Conservation (phyloP, 2,888 invertebrate genomes). For the Xanthorhoe designata region DNA sequence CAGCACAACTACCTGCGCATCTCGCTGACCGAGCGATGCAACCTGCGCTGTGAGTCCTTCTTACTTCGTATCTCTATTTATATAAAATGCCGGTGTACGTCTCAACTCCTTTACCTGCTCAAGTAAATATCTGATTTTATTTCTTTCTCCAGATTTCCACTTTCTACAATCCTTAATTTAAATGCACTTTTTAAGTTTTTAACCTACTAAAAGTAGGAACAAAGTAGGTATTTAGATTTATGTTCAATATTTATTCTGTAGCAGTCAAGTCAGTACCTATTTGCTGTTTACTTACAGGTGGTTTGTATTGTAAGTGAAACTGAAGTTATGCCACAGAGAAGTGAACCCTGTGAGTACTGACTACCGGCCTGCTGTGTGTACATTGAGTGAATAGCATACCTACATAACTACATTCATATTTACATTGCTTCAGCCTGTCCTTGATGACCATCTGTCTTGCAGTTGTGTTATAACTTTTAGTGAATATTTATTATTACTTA, state of each 20-base stretch:
- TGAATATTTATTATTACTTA: neutral
- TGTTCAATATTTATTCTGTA: neutral
- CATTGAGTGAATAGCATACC: neutral
- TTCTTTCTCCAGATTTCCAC: no score
- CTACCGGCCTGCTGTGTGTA: neutral
- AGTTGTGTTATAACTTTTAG: neutral
- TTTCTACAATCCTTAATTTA: no score
- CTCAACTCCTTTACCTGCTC: no score
- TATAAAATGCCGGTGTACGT: neutral
- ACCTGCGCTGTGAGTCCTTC: slow-evolving; percentile 94
- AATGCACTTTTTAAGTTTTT: no score
- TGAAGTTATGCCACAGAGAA: neutral
- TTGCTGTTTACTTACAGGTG: slow-evolving; percentile 3
- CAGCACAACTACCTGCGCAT: slow-evolving; percentile 97
- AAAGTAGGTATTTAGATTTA: neutral
- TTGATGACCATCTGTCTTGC: neutral
- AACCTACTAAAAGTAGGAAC: neutral
- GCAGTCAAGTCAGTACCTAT: no score
- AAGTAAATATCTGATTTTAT: no score
- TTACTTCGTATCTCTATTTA: neutral
- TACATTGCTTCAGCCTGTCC: neutral
- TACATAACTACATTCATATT: neutral
- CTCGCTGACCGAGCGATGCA: slow-evolving; percentile 98
- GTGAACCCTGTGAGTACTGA: neutral
- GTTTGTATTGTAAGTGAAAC: neutral